phyloP scores from a whole-genome alignment of 2,113 vertebrate genomes.

The Spea multiplicata region DNA sequence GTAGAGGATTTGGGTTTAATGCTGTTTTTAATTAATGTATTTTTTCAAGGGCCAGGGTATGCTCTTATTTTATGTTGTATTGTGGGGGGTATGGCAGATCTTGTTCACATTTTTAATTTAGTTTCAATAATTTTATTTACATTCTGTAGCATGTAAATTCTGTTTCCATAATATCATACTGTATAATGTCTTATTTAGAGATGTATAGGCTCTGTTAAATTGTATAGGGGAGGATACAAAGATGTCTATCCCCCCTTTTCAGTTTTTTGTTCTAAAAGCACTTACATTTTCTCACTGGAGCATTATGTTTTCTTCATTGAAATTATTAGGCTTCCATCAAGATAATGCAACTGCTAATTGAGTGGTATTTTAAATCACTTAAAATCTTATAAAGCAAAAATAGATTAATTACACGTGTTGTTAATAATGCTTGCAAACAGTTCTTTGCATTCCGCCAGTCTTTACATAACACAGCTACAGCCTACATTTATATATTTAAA shows the following conservation, averaged over 20 bases:
- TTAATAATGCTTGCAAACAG: not conserved
- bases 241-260: constrained; percentile 22
- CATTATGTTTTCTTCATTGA: constrained; percentile 23
- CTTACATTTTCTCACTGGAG: constrained; percentile 37
- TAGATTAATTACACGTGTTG: not conserved
- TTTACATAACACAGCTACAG: not conserved
- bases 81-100: not conserved
- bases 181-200: constrained; percentile 31
- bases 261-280: constrained; percentile 36
- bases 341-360: constrained; percentile 36
- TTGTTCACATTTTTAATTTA: constrained; percentile 29
- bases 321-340: constrained; percentile 27
- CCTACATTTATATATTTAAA: too few species aligned
- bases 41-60: too few species aligned
- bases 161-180: constrained; percentile 32
- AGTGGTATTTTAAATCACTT: constrained; percentile 23
- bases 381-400: constrained; percentile 10
- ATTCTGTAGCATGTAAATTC: constrained; percentile 22
- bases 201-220: constrained; percentile 30
- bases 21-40: not conserved
- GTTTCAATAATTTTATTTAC: constrained; percentile 32
- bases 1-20: not conserved
- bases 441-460: not conserved
- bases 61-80: not conserved
- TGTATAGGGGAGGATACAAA: constrained; percentile 19